phyloP scores from a whole-genome alignment of 1,140 invertebrate species.

The Leptonema lineaticorne region DNA sequence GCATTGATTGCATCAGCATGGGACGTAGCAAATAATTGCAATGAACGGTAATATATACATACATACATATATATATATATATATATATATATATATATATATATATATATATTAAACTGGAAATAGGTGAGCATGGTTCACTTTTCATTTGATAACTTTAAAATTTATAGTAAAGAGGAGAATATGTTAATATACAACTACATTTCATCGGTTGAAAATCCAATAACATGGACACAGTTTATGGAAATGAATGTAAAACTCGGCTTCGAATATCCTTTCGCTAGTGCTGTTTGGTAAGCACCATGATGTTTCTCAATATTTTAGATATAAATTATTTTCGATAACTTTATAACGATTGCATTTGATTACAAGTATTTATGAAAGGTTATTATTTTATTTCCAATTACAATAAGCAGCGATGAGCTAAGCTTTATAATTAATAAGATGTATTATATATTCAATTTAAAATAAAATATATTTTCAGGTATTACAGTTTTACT shows the following conservation, averaged over 20 bases:
- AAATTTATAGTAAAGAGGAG: constrained; percentile 44
- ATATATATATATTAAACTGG: background rate
- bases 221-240: constrained; percentile 67
- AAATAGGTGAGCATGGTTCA: background rate
- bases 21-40: constrained; percentile 59
- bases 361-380: too few relatives aligned
- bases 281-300: constrained; percentile 59
- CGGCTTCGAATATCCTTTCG: constrained; percentile 56
- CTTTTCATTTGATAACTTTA: background rate
- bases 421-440: too few relatives aligned
- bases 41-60: constrained; percentile 57
- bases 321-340: too few relatives aligned
- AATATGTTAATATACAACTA: constrained; percentile 70
- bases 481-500: constrained; percentile 57
- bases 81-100: too few relatives aligned
- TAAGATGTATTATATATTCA: too few relatives aligned
- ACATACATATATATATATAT: too few relatives aligned
- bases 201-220: constrained; percentile 67
- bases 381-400: too few relatives aligned
- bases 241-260: constrained; percentile 53
- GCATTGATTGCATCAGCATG: constrained; percentile 73
- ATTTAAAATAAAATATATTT: too few relatives aligned
- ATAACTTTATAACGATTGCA: too few relatives aligned
- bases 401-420: too few relatives aligned
- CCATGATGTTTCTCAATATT: too few relatives aligned